These are phyloP conservation scores for Steinernema khuongi DNA, from an alignment of 1,140 invertebrate genomes.

Conservation along the genomic window DNA sequence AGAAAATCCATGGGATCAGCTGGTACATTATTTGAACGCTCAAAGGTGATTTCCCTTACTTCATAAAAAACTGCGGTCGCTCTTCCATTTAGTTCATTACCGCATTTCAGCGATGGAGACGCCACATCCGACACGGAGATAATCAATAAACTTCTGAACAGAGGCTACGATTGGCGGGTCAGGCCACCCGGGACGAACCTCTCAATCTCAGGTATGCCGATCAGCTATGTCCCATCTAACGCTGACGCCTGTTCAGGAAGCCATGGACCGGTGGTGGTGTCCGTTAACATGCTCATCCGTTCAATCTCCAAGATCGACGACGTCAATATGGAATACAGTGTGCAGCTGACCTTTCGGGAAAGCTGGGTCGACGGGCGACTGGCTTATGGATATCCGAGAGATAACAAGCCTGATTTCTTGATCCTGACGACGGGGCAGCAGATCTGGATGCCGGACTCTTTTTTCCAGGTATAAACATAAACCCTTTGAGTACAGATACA, in stretches of 20 bases:
- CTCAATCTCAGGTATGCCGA: constrained; percentile 37
- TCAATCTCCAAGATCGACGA: constrained; percentile 95
- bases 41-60: too few species aligned
- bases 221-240: neutral
- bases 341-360: constrained; percentile 85
- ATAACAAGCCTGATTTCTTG: constrained; percentile 52
- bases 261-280: constrained; percentile 64
- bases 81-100: too few species aligned
- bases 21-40: too few species aligned
- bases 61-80: too few species aligned
- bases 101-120: constrained; percentile 22
- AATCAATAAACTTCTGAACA: constrained; percentile 49
- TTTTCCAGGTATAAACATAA: constrained; percentile 45
- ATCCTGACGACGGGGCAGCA: constrained; percentile 57
- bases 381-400: constrained; percentile 66
- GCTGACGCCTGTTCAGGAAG: constrained; percentile 33
- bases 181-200: constrained; percentile 55
- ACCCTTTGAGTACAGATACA: neutral
- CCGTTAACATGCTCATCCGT: constrained; percentile 84
- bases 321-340: constrained; percentile 76
- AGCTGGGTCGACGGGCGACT: constrained; percentile 88
- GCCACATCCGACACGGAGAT: constrained; percentile 55
- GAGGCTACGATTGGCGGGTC: constrained; percentile 56
- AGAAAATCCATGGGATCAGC: too few species aligned
- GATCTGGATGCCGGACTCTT: constrained; percentile 58